Conservation (phyloP, 2,888 invertebrate species). For the Monoplex corrugatus region DNA sequence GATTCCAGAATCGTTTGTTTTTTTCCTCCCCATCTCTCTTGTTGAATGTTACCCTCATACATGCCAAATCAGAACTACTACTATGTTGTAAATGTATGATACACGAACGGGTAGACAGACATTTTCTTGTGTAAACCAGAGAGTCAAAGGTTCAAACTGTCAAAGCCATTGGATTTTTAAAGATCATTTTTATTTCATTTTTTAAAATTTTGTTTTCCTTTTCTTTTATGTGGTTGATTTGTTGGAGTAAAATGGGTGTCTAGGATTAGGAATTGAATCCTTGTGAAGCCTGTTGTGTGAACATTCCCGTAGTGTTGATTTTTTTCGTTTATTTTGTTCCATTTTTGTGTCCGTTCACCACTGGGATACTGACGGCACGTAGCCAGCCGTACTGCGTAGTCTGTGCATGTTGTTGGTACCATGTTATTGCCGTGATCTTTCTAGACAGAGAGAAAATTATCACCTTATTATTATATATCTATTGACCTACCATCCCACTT, state of each 20-base stretch:
- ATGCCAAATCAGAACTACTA: neutral
- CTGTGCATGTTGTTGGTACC: constrained; percentile 26
- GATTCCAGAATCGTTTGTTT: neutral
- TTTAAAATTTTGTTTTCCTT: neutral
- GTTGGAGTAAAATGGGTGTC: neutral
- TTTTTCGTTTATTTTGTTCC: neutral
- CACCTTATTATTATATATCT: neutral
- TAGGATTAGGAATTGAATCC: constrained; percentile 22
- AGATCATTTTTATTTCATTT: neutral
- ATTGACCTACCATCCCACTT: neutral
- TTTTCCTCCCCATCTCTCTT: neutral
- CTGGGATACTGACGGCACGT: neutral
- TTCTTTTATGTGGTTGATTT: neutral
- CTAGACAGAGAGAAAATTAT: neutral
- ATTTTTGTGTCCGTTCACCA: neutral
- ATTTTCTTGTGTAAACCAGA: neutral
- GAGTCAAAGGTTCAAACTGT: neutral
- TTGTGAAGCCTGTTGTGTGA: constrained; percentile 42
- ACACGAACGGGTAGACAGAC: neutral
- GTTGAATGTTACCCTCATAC: neutral
- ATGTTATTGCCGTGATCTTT: constrained; percentile 45
- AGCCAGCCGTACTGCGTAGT: neutral
- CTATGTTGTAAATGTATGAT: too few relatives aligned
- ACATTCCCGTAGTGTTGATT: constrained; percentile 40
- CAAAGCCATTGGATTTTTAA: neutral